Percentiles rank a stretch among this genome's conserved stretches.
These are phyloP conservation scores for Yponomeuta malinellus DNA, from an alignment of 2,888 invertebrate genomes.

Conservation along the genomic window DNA sequence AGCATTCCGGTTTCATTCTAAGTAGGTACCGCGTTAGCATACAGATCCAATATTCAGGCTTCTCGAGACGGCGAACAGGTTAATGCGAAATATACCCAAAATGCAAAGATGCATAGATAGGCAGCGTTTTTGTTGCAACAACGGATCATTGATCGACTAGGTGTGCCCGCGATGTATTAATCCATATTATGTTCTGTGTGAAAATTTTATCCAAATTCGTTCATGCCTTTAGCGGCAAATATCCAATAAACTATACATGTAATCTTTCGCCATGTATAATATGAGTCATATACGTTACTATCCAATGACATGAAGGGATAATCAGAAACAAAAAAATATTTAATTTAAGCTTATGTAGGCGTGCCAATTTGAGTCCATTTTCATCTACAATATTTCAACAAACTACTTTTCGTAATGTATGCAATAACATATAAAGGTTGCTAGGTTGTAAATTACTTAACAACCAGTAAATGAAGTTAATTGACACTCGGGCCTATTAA, in stretches of 20 bases:
- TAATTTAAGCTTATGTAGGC: no score
- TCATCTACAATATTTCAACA: neutral
- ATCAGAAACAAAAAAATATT: no score
- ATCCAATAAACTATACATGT: no score
- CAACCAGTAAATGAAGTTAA: neutral
- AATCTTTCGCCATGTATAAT: no score
- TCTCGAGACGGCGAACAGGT: neutral
- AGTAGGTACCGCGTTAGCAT: conserved; percentile 2
- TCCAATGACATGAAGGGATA: no score
- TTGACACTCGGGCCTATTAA: neutral
- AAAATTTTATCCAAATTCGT: no score
- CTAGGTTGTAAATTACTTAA: neutral
- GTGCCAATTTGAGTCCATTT: neutral
- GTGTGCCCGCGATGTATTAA: no score
- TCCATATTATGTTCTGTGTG: no score
- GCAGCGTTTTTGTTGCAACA: no score
- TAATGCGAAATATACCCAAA: neutral
- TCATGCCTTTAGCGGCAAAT: no score
- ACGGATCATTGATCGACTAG: no score
- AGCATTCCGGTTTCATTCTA: neutral
- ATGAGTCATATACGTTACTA: no score
- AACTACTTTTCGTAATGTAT: neutral
- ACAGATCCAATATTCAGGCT: conserved; percentile 2
- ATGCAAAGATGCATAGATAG: neutral
- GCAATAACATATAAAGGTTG: neutral